Base-by-base conservation (phyloP, 2,888 invertebrate species). In the Tenthredo notha region DNA sequence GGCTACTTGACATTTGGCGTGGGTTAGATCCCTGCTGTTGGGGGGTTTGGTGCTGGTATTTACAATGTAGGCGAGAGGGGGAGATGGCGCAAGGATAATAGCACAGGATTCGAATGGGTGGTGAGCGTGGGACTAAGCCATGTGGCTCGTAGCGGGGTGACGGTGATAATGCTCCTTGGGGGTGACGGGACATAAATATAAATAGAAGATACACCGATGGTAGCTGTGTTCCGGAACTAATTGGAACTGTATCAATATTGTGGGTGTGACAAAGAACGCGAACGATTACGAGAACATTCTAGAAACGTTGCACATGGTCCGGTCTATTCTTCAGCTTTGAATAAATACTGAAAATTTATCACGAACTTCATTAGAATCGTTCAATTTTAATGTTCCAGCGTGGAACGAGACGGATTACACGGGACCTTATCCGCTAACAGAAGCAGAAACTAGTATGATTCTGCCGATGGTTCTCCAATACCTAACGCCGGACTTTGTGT, bases 401-500 rank as follows among this genome's bases (percentile, higher is more conserved):
- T 99, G 99, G 99, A 98, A 98, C 93, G 97, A 98, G 94, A 99
- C 99, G 0, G 97, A 94, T 0, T 99, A 97, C 94, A 95, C 93
- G 86, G 98, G 97, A 0, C 96, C 94, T 58, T 96, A 94, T 94
- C 97, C 97, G 84, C 93, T 98, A 88, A 96, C 97, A 0, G 94
- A 95, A 4, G 95, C 95, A 18, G 96, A 99, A 94, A 97, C 98
- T 0, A 98, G 98, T 91, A 98, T 99, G 97, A 98, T 99, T 90
- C 95, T 99, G 88, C 99, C 99, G 74, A 96, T 99, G 96, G 99
- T 99, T 75, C 95, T 99, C 91, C 99, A 99, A 94, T 98, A 99
- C 93, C 95, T 99, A 84, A 99, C 99, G 10, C 99, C 99, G 0
- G 96, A 97, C 93, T 97, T 98, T 93, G 98, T 99, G 40, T 98